These are phyloP conservation scores for Hemiprocne comata DNA, from an alignment of 2,113 vertebrate species.

Conservation along the genomic window DNA sequence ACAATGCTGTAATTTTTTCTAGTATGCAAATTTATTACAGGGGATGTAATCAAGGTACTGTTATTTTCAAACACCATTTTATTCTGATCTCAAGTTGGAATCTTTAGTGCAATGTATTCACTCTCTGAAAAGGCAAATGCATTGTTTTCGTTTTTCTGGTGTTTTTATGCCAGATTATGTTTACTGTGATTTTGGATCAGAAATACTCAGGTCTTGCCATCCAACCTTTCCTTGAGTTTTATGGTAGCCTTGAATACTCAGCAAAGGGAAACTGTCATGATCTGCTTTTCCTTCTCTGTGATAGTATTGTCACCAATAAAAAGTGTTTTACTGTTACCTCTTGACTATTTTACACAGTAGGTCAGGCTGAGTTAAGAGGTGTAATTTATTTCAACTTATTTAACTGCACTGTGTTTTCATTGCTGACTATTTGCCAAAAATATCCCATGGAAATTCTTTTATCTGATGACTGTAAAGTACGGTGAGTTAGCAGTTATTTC, in stretches of 20 bases:
- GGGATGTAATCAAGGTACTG: background rate
- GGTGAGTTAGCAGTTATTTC: constrained; percentile 50
- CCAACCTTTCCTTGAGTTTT: background rate
- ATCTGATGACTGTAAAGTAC: constrained; percentile 42
- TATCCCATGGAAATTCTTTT: constrained; percentile 53
- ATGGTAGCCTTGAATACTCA: background rate
- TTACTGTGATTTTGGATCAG: background rate
- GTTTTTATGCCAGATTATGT: background rate
- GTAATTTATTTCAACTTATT: constrained; percentile 48
- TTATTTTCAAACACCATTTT: background rate
- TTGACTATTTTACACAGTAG: constrained; percentile 34
- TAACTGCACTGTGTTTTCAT: constrained; percentile 7
- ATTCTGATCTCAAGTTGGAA: background rate
- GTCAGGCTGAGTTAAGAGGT: constrained; percentile 24
- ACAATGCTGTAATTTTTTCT: background rate
- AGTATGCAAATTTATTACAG: background rate
- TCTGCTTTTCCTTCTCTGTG: background rate
- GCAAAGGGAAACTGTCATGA: background rate
- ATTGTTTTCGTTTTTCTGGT: background rate
- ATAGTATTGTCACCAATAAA: background rate
- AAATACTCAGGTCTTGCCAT: background rate
- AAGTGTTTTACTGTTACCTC: constrained; percentile 14
- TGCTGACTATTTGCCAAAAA: constrained; percentile 53
- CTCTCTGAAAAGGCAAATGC: background rate
- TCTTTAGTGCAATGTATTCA: background rate